Percentiles rank a stretch among this genome's conserved stretches.
phyloP scores from a whole-genome alignment of 2,888 invertebrate genomes.

The Panzeria rudis region DNA sequence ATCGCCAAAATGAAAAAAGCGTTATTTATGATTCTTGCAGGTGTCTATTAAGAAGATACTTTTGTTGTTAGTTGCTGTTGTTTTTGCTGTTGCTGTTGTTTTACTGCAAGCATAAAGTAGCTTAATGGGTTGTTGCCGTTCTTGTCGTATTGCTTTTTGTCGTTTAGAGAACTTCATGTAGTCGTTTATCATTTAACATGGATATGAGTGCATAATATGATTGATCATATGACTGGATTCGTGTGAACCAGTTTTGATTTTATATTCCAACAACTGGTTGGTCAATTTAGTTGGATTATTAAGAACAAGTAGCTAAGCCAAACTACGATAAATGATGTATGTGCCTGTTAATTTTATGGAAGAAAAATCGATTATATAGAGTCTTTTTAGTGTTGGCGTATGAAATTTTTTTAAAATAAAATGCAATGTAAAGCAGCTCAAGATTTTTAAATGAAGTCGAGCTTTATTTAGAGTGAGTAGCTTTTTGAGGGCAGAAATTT shows the following conservation, averaged over 20 bases:
- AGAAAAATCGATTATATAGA: not conserved
- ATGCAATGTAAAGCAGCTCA: not conserved
- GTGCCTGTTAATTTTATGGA: not conserved
- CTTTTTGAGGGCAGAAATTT: not conserved
- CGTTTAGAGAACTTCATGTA: slow-evolving; percentile 49
- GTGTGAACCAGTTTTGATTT: slow-evolving; percentile 62
- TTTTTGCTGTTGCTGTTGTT: slow-evolving; percentile 15
- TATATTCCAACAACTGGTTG: slow-evolving; percentile 26
- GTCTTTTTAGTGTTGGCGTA: not conserved
- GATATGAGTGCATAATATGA: slow-evolving; percentile 14
- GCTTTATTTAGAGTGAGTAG: not conserved
- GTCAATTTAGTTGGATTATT: slow-evolving; percentile 12
- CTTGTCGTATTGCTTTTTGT: slow-evolving; percentile 18
- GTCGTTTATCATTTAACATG: slow-evolving; percentile 66
- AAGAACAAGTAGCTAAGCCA: slow-evolving; percentile 18
- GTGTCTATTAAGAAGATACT: too few species aligned
- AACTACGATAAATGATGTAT: not conserved
- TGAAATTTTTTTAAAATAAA: too few species aligned
- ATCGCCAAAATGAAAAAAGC: too few species aligned
- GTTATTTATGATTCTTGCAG: too few species aligned
- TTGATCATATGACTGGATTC: slow-evolving; percentile 62
- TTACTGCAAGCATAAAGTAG: slow-evolving; percentile 38
- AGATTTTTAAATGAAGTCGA: not conserved
- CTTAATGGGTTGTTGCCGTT: slow-evolving; percentile 48
- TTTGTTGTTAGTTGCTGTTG: not conserved